Evolutionary conservation across 2,888 invertebrate genomes (phyloP), one percentile per base, ranked within the genome.

Genomic region (Trachelus iudaicus): DNA sequence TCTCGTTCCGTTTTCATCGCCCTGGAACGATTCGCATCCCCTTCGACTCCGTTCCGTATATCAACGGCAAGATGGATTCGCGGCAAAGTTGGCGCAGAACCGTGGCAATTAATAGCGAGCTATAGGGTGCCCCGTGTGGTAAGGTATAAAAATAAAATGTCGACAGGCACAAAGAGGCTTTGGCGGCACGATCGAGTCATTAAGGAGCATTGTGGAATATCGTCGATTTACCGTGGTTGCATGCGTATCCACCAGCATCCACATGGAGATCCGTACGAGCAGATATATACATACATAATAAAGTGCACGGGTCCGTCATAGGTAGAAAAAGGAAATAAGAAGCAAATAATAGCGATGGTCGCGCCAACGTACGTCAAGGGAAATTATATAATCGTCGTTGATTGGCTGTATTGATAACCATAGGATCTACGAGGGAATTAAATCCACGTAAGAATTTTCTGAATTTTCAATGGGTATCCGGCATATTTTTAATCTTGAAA

Each of bases 81-180:
- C 85, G 86, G 89, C 86, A 85, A 88, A 89, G 87, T 89, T 89
- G 87, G 87, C 87, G 85, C 87, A 89, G 86, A 88, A 89, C 87
- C 89, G 87, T 87, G 89, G 88, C 89, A 90, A 90, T 90, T 90
- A 90, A 90, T 90, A 88, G 89, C 87, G 85, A 87, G 85, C 89
- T 88, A 89, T 89, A 86, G 89, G 90, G 89, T 89, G 89, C 90
- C 90, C 83, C 86, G 89, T 89, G 90, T 90, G 90, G 89, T 90
- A 86, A 89, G 23, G 9, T 56, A 56, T 56, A 56, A 56, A 56
- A 89, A 89, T 90, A 89, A 89, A 89, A 86, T 86, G 86, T 56
- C 56, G 56, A 56, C 23, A 23, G 56, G 86, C 87, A 89, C 87
- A 86, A 86, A 86, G 84, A 84, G 85, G 86, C 89, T 89, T 89